These are phyloP conservation scores for Sussaba pulchella DNA, from an alignment of 2,888 invertebrate genomes.

Conservation along the genomic window DNA sequence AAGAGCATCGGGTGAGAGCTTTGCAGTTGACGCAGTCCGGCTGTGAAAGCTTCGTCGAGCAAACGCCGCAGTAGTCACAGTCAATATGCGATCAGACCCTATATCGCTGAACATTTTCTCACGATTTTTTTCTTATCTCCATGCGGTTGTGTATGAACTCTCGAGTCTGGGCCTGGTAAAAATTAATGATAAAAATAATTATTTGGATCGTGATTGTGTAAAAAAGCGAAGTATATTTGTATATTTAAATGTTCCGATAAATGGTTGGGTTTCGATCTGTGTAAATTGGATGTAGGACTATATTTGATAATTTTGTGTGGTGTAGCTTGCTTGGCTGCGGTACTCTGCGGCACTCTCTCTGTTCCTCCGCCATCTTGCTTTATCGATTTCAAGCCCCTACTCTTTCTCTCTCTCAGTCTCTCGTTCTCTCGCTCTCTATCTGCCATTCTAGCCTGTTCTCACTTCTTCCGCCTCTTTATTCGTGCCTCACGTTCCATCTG, in stretches of 20 bases:
- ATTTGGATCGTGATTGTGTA: not conserved
- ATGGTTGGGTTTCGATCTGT: conserved; percentile 40
- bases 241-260: conserved; percentile 28
- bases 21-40: conserved; percentile 1
- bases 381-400: conserved; percentile 68
- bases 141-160: conserved; percentile 11
- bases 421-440: conserved; percentile 72
- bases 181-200: not conserved
- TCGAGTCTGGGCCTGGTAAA: conserved; percentile 9
- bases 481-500: conserved; percentile 11
- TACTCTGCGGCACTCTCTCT: conserved; percentile 80
- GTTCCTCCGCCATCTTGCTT: conserved; percentile 80
- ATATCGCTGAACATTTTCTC: not conserved
- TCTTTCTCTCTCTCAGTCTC: conserved; percentile 63
- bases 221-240: conserved; percentile 17
- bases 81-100: conserved; percentile 58
- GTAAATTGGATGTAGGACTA: conserved; percentile 40
- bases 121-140: conserved; percentile 1
- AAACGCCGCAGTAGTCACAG: conserved; percentile 53
- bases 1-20: not conserved
- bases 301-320: conserved; percentile 76
- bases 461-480: conserved; percentile 35
- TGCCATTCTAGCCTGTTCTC: conserved; percentile 64
- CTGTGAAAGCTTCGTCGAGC: conserved; percentile 24
- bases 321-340: conserved; percentile 77